phyloP scores from a whole-genome alignment of 30 jellyfish, hydroid and myxozoan species.

The Pelagia noctiluca region DNA sequence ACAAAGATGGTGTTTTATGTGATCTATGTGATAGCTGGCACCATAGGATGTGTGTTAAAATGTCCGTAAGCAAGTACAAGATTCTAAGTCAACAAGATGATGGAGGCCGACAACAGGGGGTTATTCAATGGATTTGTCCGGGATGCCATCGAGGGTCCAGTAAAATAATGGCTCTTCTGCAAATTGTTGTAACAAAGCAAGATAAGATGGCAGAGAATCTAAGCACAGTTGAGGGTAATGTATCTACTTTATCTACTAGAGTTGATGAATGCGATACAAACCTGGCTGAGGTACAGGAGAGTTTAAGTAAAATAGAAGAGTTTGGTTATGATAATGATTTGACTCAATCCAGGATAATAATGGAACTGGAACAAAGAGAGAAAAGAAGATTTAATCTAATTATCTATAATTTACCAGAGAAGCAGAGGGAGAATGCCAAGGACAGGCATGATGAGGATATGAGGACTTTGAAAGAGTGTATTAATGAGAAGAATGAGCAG shows the following conservation, averaged over 20 bases:
- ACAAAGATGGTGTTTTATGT: not conserved
- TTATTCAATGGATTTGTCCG: not conserved
- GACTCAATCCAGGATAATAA: too few species aligned
- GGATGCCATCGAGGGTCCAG: conserved; percentile 1
- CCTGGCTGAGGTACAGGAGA: not conserved
- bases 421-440: too few species aligned
- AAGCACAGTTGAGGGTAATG: not conserved
- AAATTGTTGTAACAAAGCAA: not conserved
- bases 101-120: not conserved
- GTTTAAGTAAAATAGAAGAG: not conserved
- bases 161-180: not conserved
- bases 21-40: conserved; percentile 1
- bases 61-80: not conserved
- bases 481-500: too few species aligned
- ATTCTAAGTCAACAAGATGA: not conserved
- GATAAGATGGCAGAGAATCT: not conserved
- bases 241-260: not conserved
- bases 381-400: too few species aligned
- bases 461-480: too few species aligned
- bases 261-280: not conserved
- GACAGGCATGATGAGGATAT: too few species aligned
- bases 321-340: too few species aligned
- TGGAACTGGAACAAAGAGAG: too few species aligned
- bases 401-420: too few species aligned
- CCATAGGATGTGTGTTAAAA: not conserved